phyloP scores from a whole-genome alignment of 2,888 invertebrate species.

The Lycaena phlaeas region DNA sequence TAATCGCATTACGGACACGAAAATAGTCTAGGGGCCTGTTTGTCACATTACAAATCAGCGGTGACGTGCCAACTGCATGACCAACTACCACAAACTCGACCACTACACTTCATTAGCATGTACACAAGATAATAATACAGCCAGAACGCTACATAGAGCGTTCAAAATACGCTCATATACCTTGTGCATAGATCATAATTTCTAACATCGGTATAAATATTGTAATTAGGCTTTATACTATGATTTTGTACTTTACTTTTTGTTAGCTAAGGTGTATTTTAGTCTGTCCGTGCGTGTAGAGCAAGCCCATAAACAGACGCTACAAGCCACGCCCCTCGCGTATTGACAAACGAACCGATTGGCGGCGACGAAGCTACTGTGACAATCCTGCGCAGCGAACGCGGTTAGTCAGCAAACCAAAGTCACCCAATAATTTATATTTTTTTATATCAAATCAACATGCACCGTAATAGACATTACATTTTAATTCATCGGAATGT shows the following conservation, averaged over 20 bases:
- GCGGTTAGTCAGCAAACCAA: slow-evolving; percentile 35
- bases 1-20: neutral
- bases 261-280: slow-evolving; percentile 25
- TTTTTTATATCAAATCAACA: slow-evolving; percentile 14
- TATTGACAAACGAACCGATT: slow-evolving; percentile 60
- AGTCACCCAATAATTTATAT: slow-evolving; percentile 19
- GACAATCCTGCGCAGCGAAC: slow-evolving; percentile 61
- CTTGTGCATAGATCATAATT: slow-evolving; percentile 27
- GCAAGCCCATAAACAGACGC: slow-evolving; percentile 25
- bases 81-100: slow-evolving; percentile 64
- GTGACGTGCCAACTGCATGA: slow-evolving; percentile 65
- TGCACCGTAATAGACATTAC: slow-evolving; percentile 12
- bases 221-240: slow-evolving; percentile 15
- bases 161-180: slow-evolving; percentile 30
- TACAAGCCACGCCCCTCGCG: slow-evolving; percentile 45
- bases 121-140: slow-evolving; percentile 58
- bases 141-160: slow-evolving; percentile 28
- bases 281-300: slow-evolving; percentile 13
- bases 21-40: slow-evolving; percentile 27
- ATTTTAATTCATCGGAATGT: slow-evolving; percentile 11
- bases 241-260: slow-evolving; percentile 24
- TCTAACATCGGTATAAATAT: slow-evolving; percentile 22
- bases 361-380: slow-evolving; percentile 41
- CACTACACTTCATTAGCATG: slow-evolving; percentile 62
- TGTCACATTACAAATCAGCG: slow-evolving; percentile 53